A percentile compares a stretch with the other conserved stretches of the same genome.
These are phyloP conservation scores for Ganaspis sp. DNA, from an alignment of 1,140 invertebrate species.

Conservation along the genomic window DNA sequence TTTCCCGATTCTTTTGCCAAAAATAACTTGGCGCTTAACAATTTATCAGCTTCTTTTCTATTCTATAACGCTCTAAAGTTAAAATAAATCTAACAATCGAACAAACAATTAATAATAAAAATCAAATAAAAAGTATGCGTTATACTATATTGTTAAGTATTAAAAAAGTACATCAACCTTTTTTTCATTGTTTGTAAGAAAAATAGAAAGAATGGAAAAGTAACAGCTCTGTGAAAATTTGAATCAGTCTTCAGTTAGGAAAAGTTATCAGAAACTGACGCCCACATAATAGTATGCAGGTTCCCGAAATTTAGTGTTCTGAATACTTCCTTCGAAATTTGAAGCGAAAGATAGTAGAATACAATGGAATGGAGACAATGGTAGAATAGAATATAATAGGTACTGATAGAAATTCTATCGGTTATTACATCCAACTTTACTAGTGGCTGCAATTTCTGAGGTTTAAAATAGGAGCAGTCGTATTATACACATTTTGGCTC, in stretches of 20 bases:
- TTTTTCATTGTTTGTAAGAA: neutral
- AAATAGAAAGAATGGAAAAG: neutral
- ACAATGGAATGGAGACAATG: constrained; percentile 17
- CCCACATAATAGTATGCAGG: constrained; percentile 18
- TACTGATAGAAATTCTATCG: constrained; percentile 26
- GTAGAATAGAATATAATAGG: constrained; percentile 26
- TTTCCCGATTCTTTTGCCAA: too few species aligned
- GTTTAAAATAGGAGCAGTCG: constrained; percentile 21
- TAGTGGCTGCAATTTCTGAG: constrained; percentile 9
- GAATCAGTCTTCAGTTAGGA: neutral
- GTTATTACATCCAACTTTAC: constrained; percentile 8
- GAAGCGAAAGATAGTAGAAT: neutral
- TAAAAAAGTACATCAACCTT: too few species aligned
- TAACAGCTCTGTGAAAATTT: neutral
- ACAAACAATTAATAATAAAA: too few species aligned
- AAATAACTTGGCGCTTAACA: too few species aligned
- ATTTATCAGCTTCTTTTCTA: too few species aligned
- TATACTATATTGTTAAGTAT: too few species aligned
- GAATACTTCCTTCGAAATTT: constrained; percentile 21
- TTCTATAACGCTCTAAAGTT: too few species aligned
- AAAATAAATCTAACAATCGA: too few species aligned
- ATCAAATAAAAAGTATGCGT: too few species aligned
- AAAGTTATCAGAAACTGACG: constrained; percentile 13
- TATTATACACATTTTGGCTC: constrained; percentile 14
- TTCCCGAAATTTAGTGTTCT: constrained; percentile 11